Evolutionary conservation across 1,140 invertebrate genomes (phyloP).

Genomic region (Drosophila bocki): DNA sequence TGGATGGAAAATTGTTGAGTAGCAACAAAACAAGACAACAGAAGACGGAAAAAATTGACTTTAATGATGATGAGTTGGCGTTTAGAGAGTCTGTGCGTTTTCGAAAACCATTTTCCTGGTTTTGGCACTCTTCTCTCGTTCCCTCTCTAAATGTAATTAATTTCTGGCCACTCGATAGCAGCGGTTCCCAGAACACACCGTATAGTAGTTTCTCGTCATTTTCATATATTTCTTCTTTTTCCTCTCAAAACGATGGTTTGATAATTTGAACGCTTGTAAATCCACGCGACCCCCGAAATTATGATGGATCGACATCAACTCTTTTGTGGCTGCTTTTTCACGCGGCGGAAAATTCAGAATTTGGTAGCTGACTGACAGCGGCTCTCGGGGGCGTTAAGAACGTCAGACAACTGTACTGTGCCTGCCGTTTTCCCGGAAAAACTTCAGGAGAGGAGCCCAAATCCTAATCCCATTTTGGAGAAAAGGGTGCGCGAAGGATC

Average conservation of each 20-base stretch:
- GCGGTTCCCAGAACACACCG: constrained; percentile 53
- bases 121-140: constrained; percentile 31
- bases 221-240: constrained; percentile 49
- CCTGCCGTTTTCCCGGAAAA: constrained; percentile 61
- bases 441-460: constrained; percentile 37
- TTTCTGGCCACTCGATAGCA: constrained; percentile 48
- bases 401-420: constrained; percentile 58
- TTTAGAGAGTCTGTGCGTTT: constrained; percentile 66
- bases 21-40: constrained; percentile 62
- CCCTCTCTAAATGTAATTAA: constrained; percentile 71
- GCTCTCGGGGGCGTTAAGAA: constrained; percentile 49
- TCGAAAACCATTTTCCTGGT: constrained; percentile 28
- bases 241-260: constrained; percentile 36
- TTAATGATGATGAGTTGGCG: constrained; percentile 84
- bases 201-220: constrained; percentile 66
- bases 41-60: constrained; percentile 68
- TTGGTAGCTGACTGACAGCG: constrained; percentile 64
- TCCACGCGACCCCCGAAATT: constrained; percentile 75
- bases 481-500: constrained; percentile 59
- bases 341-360: constrained; percentile 53
- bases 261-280: constrained; percentile 82
- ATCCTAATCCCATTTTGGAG: constrained; percentile 57
- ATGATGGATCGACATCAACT: constrained; percentile 70
- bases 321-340: constrained; percentile 68
- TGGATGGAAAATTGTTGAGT: constrained; percentile 68